phyloP scores from a whole-genome alignment of 2,113 vertebrate species.

The Circaetus gallicus region DNA sequence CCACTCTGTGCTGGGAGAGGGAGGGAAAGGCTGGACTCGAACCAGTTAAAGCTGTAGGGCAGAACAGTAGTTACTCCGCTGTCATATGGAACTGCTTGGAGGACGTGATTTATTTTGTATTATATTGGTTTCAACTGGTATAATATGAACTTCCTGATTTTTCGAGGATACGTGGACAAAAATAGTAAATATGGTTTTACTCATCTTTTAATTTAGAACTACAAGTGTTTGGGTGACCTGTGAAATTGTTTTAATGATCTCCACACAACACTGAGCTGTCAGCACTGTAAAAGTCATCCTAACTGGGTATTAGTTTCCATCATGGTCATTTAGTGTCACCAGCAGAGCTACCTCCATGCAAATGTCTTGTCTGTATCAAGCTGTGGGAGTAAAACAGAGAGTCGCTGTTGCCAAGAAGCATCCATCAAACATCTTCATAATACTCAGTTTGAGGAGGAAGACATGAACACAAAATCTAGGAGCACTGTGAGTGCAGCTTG shows the following conservation, averaged over 20 bases:
- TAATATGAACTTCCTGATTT: slow-evolving; percentile 18
- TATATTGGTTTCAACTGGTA: slow-evolving; percentile 27
- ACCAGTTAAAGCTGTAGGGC: background rate
- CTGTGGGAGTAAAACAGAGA: background rate
- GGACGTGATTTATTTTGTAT: slow-evolving; percentile 40
- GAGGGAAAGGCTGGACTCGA: background rate
- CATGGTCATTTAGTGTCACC: background rate
- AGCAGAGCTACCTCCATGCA: background rate
- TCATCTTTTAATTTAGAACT: slow-evolving; percentile 37
- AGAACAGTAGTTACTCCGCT: background rate
- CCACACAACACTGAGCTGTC: background rate
- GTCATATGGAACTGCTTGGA: slow-evolving; percentile 43
- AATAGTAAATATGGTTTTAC: slow-evolving; percentile 24
- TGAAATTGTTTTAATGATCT: slow-evolving; percentile 38
- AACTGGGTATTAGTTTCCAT: slow-evolving; percentile 8
- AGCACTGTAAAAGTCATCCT: background rate
- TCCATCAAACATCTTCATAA: background rate
- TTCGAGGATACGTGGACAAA: background rate
- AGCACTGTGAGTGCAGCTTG: background rate
- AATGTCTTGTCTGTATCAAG: background rate
- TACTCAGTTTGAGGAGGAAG: background rate
- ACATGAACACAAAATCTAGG: background rate
- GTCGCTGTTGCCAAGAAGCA: background rate
- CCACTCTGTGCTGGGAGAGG: background rate
- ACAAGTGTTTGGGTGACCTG: slow-evolving; percentile 24